Conservation (phyloP, 1,140 invertebrate species). For the Sarcophaga bullata region DNA sequence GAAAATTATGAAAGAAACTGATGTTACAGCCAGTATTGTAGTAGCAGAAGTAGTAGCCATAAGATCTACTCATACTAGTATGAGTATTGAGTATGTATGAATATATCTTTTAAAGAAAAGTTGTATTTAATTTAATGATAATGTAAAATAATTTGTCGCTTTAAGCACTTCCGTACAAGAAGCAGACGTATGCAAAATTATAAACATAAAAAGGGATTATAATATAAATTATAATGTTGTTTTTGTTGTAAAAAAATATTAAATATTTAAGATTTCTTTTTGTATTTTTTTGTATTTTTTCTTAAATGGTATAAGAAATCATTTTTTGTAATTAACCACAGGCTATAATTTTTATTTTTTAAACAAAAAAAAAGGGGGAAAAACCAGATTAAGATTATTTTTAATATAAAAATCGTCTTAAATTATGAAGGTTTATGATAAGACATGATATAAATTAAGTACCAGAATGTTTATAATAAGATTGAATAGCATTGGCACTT, state of each 20-base stretch:
- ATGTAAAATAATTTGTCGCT: conserved; percentile 40
- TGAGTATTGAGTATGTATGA: neutral
- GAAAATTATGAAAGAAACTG: neutral
- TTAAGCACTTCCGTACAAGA: conserved; percentile 34
- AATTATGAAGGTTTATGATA: no score
- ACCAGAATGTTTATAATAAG: no score
- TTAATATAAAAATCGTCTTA: neutral
- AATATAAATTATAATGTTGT: conserved; percentile 29
- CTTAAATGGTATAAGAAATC: neutral
- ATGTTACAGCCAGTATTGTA: neutral
- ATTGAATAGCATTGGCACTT: no score
- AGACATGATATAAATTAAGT: no score
- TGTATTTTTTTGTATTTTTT: neutral
- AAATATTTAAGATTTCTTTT: neutral
- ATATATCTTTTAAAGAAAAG: neutral
- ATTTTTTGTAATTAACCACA: neutral
- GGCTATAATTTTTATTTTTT: neutral
- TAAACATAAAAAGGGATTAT: conserved; percentile 31
- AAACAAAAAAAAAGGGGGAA: neutral
- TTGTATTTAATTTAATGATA: conserved; percentile 38
- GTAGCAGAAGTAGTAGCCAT: neutral
- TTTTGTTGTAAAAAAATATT: neutral
- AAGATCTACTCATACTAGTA: neutral
- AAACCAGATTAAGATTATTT: neutral
- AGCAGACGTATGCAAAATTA: conserved; percentile 22